Evolutionary conservation across 2,888 invertebrate genomes (phyloP), one percentile per base, ranked within the genome.

Genomic region (Gastrophysa polygoni): DNA sequence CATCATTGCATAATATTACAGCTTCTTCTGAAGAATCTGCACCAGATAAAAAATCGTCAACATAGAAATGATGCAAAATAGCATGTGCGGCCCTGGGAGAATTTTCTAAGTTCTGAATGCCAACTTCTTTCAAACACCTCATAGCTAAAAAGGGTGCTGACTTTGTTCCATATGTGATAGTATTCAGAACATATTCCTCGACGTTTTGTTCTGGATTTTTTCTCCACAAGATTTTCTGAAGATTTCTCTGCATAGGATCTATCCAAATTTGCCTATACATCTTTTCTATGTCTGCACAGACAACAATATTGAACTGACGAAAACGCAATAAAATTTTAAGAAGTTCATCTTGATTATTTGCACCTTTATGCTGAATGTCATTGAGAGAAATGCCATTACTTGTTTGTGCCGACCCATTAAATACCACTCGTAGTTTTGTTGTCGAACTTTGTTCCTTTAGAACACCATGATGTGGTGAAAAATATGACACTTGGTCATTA

Each of bases 281-380:
- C 62, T 80, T 78, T 17, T 69, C 72, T 6, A 80, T 73, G 61
- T 80, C 79, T 0, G 74, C 75, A 7, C 71, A 71, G n/a, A 80
- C 63, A 0, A 74, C 71, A 16, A 71, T 67, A 8, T 61, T 63
- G 56, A 77, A 66, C 20, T 67, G 57, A 1, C 78, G 55, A 8
- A 32, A 32, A 8, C 29, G 29, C 29, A 32, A 32, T 32, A 32
- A 10, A 32, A 32, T 32, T 32, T 32, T 32, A 2, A 32, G 2
- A 7, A 48, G 24, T 10, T 48, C 24, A 16, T 48, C 48, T 48
- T 48, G 48, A 2, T 28, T 48, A 48, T 48, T 48, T n/a, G 48
- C 21, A 48, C n/a, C 48, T 48, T 24, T 48, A 7, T 28, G 24
- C 14, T 48, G 48, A 21, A 48, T 24, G 24, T 48, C 17, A 8